A percentile compares a stretch with the other conserved stretches of the same genome.
These are phyloP conservation scores for Lasioglossum lativentre DNA, from an alignment of 2,888 invertebrate genomes.

Conservation along the genomic window DNA sequence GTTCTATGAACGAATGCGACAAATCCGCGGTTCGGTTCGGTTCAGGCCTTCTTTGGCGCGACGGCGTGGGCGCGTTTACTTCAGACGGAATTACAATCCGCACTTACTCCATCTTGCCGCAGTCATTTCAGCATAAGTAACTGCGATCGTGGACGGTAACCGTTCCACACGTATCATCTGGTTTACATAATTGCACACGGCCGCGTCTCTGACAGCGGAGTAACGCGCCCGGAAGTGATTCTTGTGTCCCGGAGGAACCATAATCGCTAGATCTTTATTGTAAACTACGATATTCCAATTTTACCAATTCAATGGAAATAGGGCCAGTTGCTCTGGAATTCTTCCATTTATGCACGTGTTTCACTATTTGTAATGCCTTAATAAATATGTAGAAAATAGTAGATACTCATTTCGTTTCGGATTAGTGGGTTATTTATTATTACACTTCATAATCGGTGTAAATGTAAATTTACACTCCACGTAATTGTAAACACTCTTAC, in stretches of 20 bases:
- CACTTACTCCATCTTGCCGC: conserved; percentile 70
- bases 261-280: conserved; percentile 3
- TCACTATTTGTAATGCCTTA: no score
- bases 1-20: conserved; percentile 68
- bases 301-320: background rate
- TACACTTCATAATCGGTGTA: background rate
- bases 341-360: no score
- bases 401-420: background rate
- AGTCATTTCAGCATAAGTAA: conserved; percentile 69
- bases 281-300: background rate
- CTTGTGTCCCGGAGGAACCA: conserved; percentile 15
- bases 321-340: background rate
- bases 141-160: conserved; percentile 76
- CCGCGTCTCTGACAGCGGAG: conserved; percentile 50
- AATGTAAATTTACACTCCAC: background rate
- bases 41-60: conserved; percentile 71
- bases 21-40: conserved; percentile 67
- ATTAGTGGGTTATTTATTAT: background rate
- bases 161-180: conserved; percentile 65
- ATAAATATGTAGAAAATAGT: background rate
- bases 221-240: conserved; percentile 65
- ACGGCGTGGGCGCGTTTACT: conserved; percentile 72
- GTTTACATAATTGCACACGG: conserved; percentile 72
- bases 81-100: conserved; percentile 71
- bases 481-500: background rate